Evolutionary conservation across 2,113 vertebrate species (phyloP), one percentile per base, ranked within the genome.

Genomic region (Phyllopteryx taeniolatus): DNA sequence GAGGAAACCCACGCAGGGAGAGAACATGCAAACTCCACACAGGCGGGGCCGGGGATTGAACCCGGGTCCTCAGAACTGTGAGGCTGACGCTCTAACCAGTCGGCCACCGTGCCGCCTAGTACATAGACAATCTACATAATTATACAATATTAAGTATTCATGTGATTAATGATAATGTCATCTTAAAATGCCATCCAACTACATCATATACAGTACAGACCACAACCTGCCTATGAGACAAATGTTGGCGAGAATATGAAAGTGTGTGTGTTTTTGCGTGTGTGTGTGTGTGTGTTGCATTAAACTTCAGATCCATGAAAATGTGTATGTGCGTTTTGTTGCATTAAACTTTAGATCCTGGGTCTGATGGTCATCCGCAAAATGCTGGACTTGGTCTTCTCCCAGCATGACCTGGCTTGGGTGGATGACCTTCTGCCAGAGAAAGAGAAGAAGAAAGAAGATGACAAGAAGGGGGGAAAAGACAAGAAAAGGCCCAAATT

Each of bases 401-500:
- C 97, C 71, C 97, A 97, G 83, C 97, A 98, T 0, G 95, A 99
- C 78, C 89, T 99, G 79, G 97, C 96, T 73, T 99, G 97, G 97
- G 72, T 99, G 12, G 97, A 99, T 51, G 97, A 96, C 83, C 91
- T 99, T 82, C 93, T 99, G 68, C 97, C 97, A 0, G 96, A 94
- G 85, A 98, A 96, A 75, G 95, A 96, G 70, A 96, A 98, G 79
- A 96, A 96, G 87, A 95, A 96, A 73, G 87, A 95, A 51, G 95
- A 96, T 11, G 88, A 94, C 5, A 91, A 91, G 62, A 91, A 90
- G 67, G 90, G 88, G 20, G 75, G 56, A 5, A 91, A 91, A 67
- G 88, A 85, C 15, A 90, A 87, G 79, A 94, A 90, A 88, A 91
- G 86, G 74, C 17, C 73, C 17, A 87, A 78, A 76, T 44, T 22